Evolutionary conservation across 2,888 invertebrate species (phyloP), one percentile per base, ranked within the genome.

Genomic region (Epinotia bilunana): DNA sequence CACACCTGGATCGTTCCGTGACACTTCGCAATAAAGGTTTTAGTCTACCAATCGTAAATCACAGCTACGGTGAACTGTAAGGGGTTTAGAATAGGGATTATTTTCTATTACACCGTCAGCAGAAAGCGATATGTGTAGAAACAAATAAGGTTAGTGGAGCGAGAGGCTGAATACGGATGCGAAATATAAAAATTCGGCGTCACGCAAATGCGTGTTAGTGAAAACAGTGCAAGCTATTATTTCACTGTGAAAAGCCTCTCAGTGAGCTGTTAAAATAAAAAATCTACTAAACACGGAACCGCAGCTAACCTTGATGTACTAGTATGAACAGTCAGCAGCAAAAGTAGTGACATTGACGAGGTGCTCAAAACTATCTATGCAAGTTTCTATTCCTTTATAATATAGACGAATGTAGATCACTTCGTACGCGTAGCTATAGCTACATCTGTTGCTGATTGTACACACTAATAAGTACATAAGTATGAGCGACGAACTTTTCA

Each of bases 1-100:
- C 90, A 86, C 92, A 92, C 92, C 91, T 91, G 91, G 88, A 87
- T 88, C 88, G 85, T 90, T 88, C 84, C 92, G 92, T 92, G 92
- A 91, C 90, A 88, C 84, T 86, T 84, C 83, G 88, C 89, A 90
- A 91, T 92, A 92, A 92, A 89, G 85, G 83, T 82, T 83, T 84
- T 79, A 80, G 80, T 79, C 78, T 80, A 71, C 76, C 78, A 79
- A 82, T 78, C 84, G 73, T 73, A 63, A 67, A 79, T 76, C 77
- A 64, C 70, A 79, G 77, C 78, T 43, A 18, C 18, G 20, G 16
- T 33, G n/a, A 60, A 77, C 81, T 82, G 80, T 85, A 85, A 73
- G 13, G 0, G 0, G 0, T 49, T 33, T 20, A 12, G 1, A 16
- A 80, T 85, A 88, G 78, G 79, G 84, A 73, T 76, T 46, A 79